Percentiles rank a stretch among this genome's conserved stretches.
Evolutionary conservation across 2,113 vertebrate species (phyloP).

Genomic region (Rhipidura dahli): DNA sequence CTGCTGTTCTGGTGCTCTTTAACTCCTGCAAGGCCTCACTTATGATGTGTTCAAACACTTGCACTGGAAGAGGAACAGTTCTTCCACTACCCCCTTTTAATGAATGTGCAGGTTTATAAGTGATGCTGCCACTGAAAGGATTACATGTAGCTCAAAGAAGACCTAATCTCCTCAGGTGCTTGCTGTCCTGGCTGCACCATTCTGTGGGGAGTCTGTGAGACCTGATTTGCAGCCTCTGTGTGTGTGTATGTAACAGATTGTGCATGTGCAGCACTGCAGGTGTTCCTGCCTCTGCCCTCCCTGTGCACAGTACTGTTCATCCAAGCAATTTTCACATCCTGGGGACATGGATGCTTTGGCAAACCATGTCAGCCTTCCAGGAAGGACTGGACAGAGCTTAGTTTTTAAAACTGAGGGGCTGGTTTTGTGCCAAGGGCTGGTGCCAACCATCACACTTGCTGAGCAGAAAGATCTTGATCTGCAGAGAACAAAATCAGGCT

Average conservation of each 20-base stretch:
- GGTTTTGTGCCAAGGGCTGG: background rate
- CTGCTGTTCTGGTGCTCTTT: slow-evolving; percentile 9
- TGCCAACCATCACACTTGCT: background rate
- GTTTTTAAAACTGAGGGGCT: background rate
- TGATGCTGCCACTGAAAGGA: background rate
- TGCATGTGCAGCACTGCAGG: background rate
- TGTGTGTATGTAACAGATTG: background rate
- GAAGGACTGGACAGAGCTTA: background rate
- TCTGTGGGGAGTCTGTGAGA: background rate
- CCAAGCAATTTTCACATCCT: background rate
- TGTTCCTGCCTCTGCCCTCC: background rate
- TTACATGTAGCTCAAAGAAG: background rate
- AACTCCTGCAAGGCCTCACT: slow-evolving; percentile 17
- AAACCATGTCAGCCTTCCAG: background rate
- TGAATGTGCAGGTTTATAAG: background rate
- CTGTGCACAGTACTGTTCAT: background rate
- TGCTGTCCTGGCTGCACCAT: background rate
- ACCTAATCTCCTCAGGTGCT: background rate
- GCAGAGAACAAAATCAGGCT: background rate
- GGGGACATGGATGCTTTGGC: background rate
- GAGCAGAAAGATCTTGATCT: background rate
- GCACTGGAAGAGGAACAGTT: background rate
- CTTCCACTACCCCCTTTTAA: background rate
- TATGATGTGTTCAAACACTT: background rate
- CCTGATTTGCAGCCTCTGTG: background rate